Base-by-base conservation (phyloP, 2,888 invertebrate species). In the Epirrhoe alternata region DNA sequence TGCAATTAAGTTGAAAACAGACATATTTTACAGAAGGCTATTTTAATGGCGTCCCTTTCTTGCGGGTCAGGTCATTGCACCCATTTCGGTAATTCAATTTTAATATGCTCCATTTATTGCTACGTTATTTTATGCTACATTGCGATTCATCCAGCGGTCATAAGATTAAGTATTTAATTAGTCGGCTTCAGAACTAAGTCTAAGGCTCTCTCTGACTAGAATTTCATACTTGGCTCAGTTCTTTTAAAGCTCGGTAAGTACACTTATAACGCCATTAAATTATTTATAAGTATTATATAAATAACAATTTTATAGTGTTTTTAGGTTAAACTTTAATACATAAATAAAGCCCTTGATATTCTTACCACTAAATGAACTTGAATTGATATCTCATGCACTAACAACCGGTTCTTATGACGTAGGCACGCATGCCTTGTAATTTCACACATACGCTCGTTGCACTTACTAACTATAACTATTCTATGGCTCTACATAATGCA, bases 351-450 rank as follows among this genome's bases (percentile, higher is more conserved):
- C 12, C 38, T 42, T 42, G 10, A 2, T 12, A 52, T 5, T 47
- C 33, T n/a, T 31, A 17, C 42, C 31, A 35, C 51, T 55, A 65
- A 65, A 67, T 72, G 72, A 72, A 72, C 72, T 72, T 72, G 72
- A 64, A 72, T 50, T 38, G 52, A 64, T 55, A 64, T 52, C 24
- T 45, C 30, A 0, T 30, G n/a, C 57, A 50, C 50, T 45, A 59
- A 42, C 58, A 50, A 70, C 72, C 68, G 66, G 68, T 72, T 54
- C n/a, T n/a, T 16, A 51, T 66, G 66, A 70, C 70, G 65, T 61
- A 42, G 45, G 49, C 49, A 55, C 45, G 14, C 12, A 47, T 47
- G 6, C 16, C 47, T 16, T 47, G 47, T 47, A 16, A 47, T 47
- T 16, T 47, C 38, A 47, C 47, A 33, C 53, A 51, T 10, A 51